These are phyloP conservation scores for Neodontobutis hainanensis DNA, from an alignment of 2,113 vertebrate genomes.

Conservation along the genomic window DNA sequence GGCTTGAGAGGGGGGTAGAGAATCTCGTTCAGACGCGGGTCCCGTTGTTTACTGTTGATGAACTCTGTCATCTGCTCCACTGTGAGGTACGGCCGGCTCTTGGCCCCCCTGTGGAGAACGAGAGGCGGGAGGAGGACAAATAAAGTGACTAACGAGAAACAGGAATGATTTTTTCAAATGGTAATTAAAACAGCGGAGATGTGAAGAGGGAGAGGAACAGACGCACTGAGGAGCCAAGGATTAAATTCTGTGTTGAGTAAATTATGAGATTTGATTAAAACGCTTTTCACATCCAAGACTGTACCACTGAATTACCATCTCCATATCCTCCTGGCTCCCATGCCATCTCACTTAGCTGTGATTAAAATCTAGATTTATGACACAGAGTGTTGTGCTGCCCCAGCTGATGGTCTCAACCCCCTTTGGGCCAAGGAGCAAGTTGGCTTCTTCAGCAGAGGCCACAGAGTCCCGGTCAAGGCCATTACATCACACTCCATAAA, in stretches of 20 bases:
- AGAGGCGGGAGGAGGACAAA: background rate
- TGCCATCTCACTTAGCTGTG: conserved; percentile 49
- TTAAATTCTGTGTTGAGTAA: conserved; percentile 56
- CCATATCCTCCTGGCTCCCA: conserved; percentile 37
- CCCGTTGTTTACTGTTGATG: conserved; percentile 92
- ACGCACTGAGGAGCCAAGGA: conserved; percentile 35
- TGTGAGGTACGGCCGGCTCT: conserved; percentile 90
- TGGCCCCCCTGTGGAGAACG: conserved; percentile 84
- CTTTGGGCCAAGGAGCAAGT: conserved; percentile 22
- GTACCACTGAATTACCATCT: conserved; percentile 35
- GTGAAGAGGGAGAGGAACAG: conserved; percentile 11
- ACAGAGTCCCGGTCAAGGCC: background rate
- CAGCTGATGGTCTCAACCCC: conserved; percentile 33
- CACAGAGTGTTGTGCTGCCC: conserved; percentile 36
- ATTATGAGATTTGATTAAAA: conserved; percentile 65
- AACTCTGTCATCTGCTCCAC: conserved; percentile 98
- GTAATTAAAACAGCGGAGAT: conserved; percentile 32
- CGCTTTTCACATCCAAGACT: conserved; percentile 42
- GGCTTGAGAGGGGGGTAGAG: conserved; percentile 95
- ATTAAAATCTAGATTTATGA: conserved; percentile 67
- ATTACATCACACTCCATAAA: conserved; percentile 9
- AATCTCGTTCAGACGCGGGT: conserved; percentile 96
- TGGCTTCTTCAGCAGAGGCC: conserved; percentile 7
- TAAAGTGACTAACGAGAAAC: accelerated
- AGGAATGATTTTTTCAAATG: background rate